phyloP scores from a whole-genome alignment of 30 jellyfish, hydroid and myxozoan species.

The Cassiopea xamachana region DNA sequence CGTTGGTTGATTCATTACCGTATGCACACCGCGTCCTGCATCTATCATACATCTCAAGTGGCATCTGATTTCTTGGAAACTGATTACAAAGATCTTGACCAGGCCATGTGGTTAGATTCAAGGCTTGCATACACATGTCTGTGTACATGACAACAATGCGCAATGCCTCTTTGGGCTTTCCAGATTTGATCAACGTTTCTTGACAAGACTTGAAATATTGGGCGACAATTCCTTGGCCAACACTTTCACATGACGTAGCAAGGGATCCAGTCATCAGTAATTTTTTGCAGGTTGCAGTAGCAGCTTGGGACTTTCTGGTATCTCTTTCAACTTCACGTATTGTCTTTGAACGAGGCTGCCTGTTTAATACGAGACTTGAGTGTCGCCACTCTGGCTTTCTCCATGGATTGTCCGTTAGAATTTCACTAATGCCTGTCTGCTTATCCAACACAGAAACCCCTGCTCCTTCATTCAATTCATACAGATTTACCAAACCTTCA shows the following conservation, averaged over 20 bases:
- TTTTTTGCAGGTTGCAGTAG: constrained; percentile 29
- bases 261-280: constrained; percentile 20
- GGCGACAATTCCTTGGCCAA: constrained; percentile 32
- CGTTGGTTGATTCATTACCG: constrained; percentile 36
- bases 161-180: constrained; percentile 38
- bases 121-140: constrained; percentile 32
- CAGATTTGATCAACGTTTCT: constrained; percentile 16
- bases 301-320: neutral
- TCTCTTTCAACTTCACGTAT: constrained; percentile 20
- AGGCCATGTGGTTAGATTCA: constrained; percentile 64
- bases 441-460: constrained; percentile 24
- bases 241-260: constrained; percentile 2
- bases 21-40: constrained; percentile 37
- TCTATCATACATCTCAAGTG: constrained; percentile 13
- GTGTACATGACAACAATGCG: constrained; percentile 35
- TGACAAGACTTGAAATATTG: constrained; percentile 49
- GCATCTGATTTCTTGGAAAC: constrained; percentile 6
- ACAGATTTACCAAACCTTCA: constrained; percentile 30
- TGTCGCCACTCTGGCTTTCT: constrained; percentile 49
- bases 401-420: constrained; percentile 41
- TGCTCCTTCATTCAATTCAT: constrained; percentile 34
- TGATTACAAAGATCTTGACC: constrained; percentile 46
- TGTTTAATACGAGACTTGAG: constrained; percentile 38
- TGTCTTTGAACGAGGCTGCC: constrained; percentile 53
- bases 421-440: neutral